These are phyloP conservation scores for Podarcis lilfordi DNA, from an alignment of 2,797 vertebrate genomes.

Conservation along the genomic window DNA sequence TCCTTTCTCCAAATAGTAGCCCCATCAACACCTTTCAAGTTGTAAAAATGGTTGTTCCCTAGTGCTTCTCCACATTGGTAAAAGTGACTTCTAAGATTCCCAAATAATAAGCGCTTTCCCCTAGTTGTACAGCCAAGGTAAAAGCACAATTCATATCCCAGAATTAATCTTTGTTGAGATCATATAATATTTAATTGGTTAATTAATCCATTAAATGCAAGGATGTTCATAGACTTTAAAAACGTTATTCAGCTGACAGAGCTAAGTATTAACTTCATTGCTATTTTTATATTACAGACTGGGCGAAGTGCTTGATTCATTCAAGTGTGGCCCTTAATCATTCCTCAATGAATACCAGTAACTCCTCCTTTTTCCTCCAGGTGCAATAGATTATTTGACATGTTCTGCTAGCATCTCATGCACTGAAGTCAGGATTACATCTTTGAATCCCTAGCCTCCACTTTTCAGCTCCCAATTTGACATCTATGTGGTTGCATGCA, in stretches of 20 bases:
- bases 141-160: not conserved
- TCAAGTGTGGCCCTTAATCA: not conserved
- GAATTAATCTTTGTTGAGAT: not conserved
- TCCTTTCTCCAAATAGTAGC: not conserved
- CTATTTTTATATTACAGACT: not conserved
- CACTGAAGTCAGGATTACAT: not conserved
- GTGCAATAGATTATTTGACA: not conserved
- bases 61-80: not conserved
- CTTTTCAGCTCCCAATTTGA: not conserved
- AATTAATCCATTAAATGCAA: constrained; percentile 3
- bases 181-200: not conserved
- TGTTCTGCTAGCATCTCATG: too few relatives aligned
- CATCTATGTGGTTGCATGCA: not conserved
- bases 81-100: not conserved
- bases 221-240: not conserved
- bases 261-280: not conserved
- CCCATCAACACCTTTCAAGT: not conserved
- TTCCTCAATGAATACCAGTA: not conserved
- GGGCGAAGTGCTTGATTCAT: not conserved
- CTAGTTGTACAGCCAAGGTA: not conserved
- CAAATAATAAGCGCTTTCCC: not conserved
- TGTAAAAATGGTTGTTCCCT: too few relatives aligned
- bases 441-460: not conserved
- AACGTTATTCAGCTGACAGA: not conserved
- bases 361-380: not conserved